Base-by-base conservation (phyloP, 2,113 vertebrate species). In the Cepphus grylle region DNA sequence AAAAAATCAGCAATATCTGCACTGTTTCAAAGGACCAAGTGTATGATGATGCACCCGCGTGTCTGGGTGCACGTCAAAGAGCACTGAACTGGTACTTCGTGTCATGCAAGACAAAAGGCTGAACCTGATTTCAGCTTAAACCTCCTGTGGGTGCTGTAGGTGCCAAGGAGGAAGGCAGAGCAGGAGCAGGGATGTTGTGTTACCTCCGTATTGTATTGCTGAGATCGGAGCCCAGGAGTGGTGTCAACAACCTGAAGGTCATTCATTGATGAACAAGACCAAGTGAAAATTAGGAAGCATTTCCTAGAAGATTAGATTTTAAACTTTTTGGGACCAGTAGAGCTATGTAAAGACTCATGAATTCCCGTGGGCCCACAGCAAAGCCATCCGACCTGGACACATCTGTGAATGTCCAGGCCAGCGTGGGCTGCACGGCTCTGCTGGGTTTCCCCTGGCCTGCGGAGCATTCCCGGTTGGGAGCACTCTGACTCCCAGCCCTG, bases 31-130 rank as follows among this genome's bases (percentile, higher is more conserved):
- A 71, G 58, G 56, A 19, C 13, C 15, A 8, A 78, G 43, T 5
- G n/a, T 32, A 4, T 6, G n/a, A 36, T 17, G 42, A 14, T 3
- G 11, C 11, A 36, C 30, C 42, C 9, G 5, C 1, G 1, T 47
- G n/a, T 42, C n/a, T 49, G 72, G 56, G 1, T 22, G 55, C 50
- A n/a, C 0, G 7, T 47, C n/a, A n/a, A 25, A 62, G n/a, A 30
- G 40, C 65, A 49, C 25, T 27, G 42, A 71, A 4, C 36, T 6
- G 49, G 65, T 18, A 26, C 23, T 32, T 49, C 8, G 5, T 7
- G n/a, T 32, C 30, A 19, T 15, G 21, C 30, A 36, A 71, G 58
- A 16, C 1, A 32, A 78, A 65, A 42, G 5, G 56, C 30, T 58
- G 81, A 71, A 29, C 42, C 32, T 36, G 21, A 40, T 47, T 58